Evolutionary conservation across 2,888 invertebrate species (phyloP).

Genomic region (Phorcus lineatus): DNA sequence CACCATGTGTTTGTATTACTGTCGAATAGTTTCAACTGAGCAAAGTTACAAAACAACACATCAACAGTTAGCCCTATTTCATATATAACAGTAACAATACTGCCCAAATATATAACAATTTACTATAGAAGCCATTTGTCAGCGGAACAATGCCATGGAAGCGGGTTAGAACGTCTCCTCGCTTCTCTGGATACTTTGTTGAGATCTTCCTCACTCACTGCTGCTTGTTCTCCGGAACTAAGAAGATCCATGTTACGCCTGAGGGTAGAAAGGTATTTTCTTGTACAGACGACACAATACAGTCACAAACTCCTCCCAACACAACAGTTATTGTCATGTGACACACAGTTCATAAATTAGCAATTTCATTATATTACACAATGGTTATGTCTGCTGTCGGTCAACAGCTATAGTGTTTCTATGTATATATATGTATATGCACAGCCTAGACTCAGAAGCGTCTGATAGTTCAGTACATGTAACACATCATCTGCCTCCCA

Average conservation of each 20-base stretch:
- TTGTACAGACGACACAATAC: background rate
- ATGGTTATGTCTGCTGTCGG: background rate
- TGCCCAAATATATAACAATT: no score
- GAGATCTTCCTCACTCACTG: background rate
- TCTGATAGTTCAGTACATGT: background rate
- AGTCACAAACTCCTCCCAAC: constrained; percentile 18
- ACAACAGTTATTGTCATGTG: constrained; percentile 4
- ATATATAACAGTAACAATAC: no score
- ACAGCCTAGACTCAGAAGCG: constrained; percentile 12
- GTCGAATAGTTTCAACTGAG: no score
- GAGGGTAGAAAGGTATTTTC: constrained; percentile 11
- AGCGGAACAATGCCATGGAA: no score
- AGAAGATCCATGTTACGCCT: constrained; percentile 24
- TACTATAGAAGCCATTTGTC: no score
- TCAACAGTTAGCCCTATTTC: no score
- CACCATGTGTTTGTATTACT: no score
- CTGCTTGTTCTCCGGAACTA: constrained; percentile 22
- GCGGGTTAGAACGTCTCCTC: background rate
- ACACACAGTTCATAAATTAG: constrained; percentile 18
- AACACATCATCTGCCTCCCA: constrained; percentile 9
- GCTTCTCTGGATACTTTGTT: background rate
- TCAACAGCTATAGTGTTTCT: no score
- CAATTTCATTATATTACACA: constrained; percentile 5
- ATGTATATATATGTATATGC: background rate
- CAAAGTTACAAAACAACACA: no score